Conservation (phyloP, 2,797 vertebrate genomes). For the Ataeniobius toweri region DNA sequence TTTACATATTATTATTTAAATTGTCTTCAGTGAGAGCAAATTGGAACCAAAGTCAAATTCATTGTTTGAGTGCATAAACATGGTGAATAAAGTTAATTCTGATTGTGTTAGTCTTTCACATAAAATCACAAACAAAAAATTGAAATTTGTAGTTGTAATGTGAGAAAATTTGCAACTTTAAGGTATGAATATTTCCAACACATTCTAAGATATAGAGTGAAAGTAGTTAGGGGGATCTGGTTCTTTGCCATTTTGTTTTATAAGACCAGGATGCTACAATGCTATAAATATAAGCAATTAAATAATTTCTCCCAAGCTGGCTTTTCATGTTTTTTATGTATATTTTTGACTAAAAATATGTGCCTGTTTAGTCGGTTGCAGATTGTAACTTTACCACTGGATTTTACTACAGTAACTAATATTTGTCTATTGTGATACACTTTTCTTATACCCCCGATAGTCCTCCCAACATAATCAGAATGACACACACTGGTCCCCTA, state of each 20-base stretch:
- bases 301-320: not conserved
- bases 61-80: too few species aligned
- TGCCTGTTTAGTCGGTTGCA: not conserved
- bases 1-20: too few species aligned
- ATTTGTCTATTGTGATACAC: not conserved
- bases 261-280: not conserved
- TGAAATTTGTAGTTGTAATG: too few species aligned
- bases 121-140: not conserved
- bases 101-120: not conserved
- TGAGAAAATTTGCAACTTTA: not conserved
- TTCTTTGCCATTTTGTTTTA: not conserved
- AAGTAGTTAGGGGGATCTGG: not conserved
- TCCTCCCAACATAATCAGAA: not conserved
- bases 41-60: too few species aligned
- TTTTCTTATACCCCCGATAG: not conserved
- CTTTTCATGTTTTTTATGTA: not conserved
- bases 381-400: not conserved
- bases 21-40: too few species aligned
- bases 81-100: too few species aligned
- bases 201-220: not conserved
- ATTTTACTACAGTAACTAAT: not conserved
- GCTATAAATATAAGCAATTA: not conserved
- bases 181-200: not conserved
- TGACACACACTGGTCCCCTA: not conserved
- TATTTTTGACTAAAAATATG: not conserved